Base-by-base conservation (phyloP, 2,888 invertebrate genomes). In the Caenorhabditis sp. region DNA sequence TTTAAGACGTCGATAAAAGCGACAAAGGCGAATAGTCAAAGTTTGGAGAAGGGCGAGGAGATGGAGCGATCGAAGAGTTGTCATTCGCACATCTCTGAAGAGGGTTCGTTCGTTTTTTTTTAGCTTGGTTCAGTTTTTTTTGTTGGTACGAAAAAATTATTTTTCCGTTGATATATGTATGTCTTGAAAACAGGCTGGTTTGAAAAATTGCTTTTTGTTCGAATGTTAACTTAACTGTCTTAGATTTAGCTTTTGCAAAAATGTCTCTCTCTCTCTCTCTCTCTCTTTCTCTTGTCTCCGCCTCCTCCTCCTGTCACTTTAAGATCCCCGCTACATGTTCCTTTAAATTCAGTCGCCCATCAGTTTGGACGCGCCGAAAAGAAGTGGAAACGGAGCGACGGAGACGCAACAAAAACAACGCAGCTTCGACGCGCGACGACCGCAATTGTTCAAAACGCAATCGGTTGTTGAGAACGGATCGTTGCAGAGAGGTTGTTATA, bases 371-470 rank as follows among this genome's bases (percentile, higher is more conserved):
- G 65, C 73, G 12, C 73, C 73, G 37, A 68, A 69, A 61, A 63
- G 66, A 24, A 57, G 43, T 17, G 17, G 17, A 12, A 17, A 17
- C 4, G 31, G 31, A 31, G 4, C 31, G 10, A 6, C 31, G 31
- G 31, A 31, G 4, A 31, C 31, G 12, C 82, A 83, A 19, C 65
- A 66, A 51, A 79, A 81, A 62, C 81, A 76, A 27, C 65, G 81
- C 55, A 81, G 80, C 24, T 61, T 70, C 63, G 81, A 83, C 26
- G 24, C 66, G 12, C 64, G 79, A 51, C 72, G 85, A 36, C 85
- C 85, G 17, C 72, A 81, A 58, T 73, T 85, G 49, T 81, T 83
- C 71, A 85, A 85, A 59, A 83, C 85, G 19, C 85, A 85, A 67
- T 83, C 83, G 3, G 82, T 85, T 27, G 82, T 84, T 27, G 84